Evolutionary conservation across 2,113 vertebrate genomes (phyloP).

Genomic region (Diadophis punctatus): DNA sequence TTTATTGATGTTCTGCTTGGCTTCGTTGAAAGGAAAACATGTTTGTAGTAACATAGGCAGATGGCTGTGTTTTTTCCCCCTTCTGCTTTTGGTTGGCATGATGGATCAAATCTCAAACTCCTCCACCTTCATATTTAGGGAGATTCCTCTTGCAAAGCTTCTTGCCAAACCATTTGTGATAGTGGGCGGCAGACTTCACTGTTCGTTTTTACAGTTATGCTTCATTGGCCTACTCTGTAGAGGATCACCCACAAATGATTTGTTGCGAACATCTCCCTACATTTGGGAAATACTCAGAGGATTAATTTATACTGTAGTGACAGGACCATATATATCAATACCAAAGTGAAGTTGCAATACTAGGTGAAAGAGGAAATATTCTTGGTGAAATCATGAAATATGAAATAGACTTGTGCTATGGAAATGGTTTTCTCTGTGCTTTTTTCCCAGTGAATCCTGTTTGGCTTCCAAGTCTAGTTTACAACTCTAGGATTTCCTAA

Average conservation of each 20-base stretch:
- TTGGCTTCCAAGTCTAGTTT: not conserved
- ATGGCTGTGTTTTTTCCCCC: not conserved
- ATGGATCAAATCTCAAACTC: not conserved
- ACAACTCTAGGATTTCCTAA: not conserved
- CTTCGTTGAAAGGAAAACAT: slow-evolving; percentile 14
- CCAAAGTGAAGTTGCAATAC: not conserved
- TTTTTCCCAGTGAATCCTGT: not conserved
- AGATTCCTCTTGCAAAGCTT: not conserved
- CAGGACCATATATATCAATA: not conserved
- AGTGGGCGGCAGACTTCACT: not conserved
- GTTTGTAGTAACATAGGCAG: slow-evolving; percentile 17
- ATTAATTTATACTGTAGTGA: not conserved
- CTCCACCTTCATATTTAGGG: not conserved
- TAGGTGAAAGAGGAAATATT: not conserved
- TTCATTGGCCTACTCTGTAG: not conserved
- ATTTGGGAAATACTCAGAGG: not conserved
- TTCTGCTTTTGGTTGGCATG: not conserved
- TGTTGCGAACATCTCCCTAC: not conserved
- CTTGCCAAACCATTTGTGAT: not conserved
- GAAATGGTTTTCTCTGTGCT: not conserved
- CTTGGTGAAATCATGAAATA: too few relatives aligned
- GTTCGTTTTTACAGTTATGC: not conserved
- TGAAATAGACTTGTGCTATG: not conserved
- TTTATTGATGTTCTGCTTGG: slow-evolving; percentile 22
- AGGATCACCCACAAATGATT: not conserved